These are phyloP conservation scores for Bombus superbus DNA, from an alignment of 1,140 invertebrate species.

Conservation along the genomic window DNA sequence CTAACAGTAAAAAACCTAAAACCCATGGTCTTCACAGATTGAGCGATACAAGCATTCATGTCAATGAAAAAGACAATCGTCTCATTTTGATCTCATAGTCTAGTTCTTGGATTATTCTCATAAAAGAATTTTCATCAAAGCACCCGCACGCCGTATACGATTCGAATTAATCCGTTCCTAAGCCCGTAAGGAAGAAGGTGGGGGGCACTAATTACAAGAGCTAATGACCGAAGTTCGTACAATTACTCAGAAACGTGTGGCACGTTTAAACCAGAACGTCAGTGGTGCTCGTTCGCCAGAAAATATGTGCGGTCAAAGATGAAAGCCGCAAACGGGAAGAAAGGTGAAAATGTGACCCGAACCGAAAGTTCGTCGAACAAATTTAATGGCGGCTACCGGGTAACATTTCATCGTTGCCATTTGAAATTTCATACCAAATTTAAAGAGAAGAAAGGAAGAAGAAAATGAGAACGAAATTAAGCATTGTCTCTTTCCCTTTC, in stretches of 20 bases:
- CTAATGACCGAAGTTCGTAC: slow-evolving; percentile 47
- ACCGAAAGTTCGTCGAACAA: slow-evolving; percentile 2
- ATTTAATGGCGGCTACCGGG: background rate
- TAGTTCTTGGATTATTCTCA: background rate
- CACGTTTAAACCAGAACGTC: slow-evolving; percentile 28
- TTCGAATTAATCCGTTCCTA: slow-evolving; percentile 35
- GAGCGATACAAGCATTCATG: too few species aligned
- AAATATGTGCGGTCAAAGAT: slow-evolving; percentile 45
- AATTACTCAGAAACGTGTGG: slow-evolving; percentile 51
- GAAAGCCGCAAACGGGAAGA: slow-evolving; percentile 4
- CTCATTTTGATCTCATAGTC: too few species aligned
- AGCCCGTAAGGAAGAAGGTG: background rate
- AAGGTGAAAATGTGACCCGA: background rate
- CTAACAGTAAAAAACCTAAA: too few species aligned
- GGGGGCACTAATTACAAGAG: slow-evolving; percentile 34
- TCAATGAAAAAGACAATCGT: too few species aligned
- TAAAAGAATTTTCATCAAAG: background rate
- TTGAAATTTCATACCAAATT: background rate
- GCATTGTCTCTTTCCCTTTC: background rate
- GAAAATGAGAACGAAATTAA: background rate
- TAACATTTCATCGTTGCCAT: background rate
- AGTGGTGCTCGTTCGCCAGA: background rate
- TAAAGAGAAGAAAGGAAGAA: too few species aligned
- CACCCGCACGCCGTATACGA: slow-evolving; percentile 7
- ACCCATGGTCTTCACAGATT: too few species aligned